Conservation (phyloP, 1,140 invertebrate species). For the Idris sp. region DNA sequence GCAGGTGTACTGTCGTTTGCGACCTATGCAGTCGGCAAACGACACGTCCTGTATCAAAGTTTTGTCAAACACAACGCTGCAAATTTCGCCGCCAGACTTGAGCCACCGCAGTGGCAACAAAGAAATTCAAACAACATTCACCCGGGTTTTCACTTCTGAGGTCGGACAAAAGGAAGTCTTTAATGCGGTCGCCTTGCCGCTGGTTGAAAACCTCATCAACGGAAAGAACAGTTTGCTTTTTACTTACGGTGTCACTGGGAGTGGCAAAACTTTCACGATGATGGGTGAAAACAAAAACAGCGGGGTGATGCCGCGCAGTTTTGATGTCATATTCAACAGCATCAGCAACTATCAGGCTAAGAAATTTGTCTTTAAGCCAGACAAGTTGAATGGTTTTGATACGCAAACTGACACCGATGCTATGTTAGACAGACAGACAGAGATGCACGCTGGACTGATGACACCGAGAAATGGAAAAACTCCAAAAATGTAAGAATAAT, state of each 20-base stretch:
- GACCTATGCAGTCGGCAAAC: conserved; percentile 84
- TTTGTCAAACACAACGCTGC: conserved; percentile 83
- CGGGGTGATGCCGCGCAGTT: conserved; percentile 91
- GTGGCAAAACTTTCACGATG: conserved; percentile 98
- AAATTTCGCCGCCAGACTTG: conserved; percentile 83
- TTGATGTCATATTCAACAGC: conserved; percentile 96
- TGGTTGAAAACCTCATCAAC: conserved; percentile 88
- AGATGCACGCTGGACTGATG: conserved; percentile 72
- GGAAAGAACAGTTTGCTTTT: conserved; percentile 95
- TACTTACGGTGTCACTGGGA: conserved; percentile 97
- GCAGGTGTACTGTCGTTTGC: conserved; percentile 90
- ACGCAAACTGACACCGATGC: conserved; percentile 92
- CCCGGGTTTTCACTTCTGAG: conserved; percentile 89
- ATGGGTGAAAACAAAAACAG: conserved; percentile 87
- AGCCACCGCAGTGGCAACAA: conserved; percentile 82
- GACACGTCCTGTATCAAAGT: conserved; percentile 86
- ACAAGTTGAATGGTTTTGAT: conserved; percentile 96
- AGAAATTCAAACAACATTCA: conserved; percentile 88
- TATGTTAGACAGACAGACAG: conserved; percentile 85
- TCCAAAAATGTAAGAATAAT: conserved; percentile 56
- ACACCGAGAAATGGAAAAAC: conserved; percentile 71
- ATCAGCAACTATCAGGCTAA: conserved; percentile 87
- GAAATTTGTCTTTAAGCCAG: conserved; percentile 94
- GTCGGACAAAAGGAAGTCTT: conserved; percentile 91
- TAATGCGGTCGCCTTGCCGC: conserved; percentile 85